These are phyloP conservation scores for Acanthoscelides obtectus DNA, from an alignment of 2,888 invertebrate genomes.

Conservation along the genomic window DNA sequence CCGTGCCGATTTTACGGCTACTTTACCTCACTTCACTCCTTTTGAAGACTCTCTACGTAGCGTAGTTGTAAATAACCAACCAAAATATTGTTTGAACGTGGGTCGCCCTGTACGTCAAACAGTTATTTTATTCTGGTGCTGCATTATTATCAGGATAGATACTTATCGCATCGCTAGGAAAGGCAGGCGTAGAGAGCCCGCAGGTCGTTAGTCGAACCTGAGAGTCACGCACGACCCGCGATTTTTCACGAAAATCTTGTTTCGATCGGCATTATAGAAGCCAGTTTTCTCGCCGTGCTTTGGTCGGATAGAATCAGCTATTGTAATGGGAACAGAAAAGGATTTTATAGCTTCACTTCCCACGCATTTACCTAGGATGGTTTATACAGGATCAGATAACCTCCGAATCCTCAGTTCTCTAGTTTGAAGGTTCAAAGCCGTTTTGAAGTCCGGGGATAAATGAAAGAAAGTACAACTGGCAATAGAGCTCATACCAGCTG, in stretches of 20 bases:
- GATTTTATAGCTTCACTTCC: not conserved
- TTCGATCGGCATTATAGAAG: not conserved
- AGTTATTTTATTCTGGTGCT: not conserved
- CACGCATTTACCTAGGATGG: not conserved
- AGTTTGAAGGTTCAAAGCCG: too few relatives aligned
- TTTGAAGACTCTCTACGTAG: too few relatives aligned
- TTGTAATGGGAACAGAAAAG: not conserved
- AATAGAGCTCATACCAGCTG: too few relatives aligned
- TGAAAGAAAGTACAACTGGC: too few relatives aligned
- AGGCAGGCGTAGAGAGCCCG: not conserved
- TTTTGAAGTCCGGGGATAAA: too few relatives aligned
- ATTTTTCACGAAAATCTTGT: not conserved
- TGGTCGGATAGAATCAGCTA: not conserved
- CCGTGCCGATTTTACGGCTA: too few relatives aligned
- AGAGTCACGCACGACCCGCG: not conserved
- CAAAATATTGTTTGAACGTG: not conserved
- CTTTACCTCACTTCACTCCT: too few relatives aligned
- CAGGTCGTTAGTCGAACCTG: not conserved
- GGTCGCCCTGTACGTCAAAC: not conserved
- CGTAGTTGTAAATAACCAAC: too few relatives aligned
- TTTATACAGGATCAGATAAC: too few relatives aligned
- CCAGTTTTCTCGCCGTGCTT: not conserved
- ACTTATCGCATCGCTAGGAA: not conserved
- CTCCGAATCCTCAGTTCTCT: too few relatives aligned
- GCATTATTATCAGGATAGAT: not conserved